phyloP scores from a whole-genome alignment of 2,888 invertebrate species.

The Lymantria dispar region DNA sequence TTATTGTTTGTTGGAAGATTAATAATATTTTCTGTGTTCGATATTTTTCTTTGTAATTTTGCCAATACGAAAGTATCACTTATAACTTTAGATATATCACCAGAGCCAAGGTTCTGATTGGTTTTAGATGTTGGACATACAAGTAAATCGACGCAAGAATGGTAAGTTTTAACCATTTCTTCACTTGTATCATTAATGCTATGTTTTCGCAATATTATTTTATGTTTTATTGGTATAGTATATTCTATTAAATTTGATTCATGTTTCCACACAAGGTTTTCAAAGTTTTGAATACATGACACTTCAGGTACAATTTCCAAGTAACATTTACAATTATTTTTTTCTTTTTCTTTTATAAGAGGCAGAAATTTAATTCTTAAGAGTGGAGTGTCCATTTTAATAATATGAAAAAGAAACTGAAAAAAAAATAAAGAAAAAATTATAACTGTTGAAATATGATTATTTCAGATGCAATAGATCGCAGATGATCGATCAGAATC shows the following conservation, averaged over 20 bases:
- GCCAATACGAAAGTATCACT: slow-evolving; percentile 54
- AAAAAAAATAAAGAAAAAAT: background rate
- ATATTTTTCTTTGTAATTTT: slow-evolving; percentile 21
- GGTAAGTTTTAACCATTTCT: slow-evolving; percentile 49
- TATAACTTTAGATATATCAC: slow-evolving; percentile 46
- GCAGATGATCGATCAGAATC: too few species aligned
- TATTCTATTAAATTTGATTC: slow-evolving; percentile 54
- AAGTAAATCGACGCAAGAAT: slow-evolving; percentile 65
- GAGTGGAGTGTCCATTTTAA: slow-evolving; percentile 53
- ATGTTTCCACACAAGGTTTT: slow-evolving; percentile 58
- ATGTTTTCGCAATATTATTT: slow-evolving; percentile 55
- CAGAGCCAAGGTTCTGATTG: slow-evolving; percentile 35
- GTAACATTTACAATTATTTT: slow-evolving; percentile 47
- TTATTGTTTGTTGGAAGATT: background rate
- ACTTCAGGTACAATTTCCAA: slow-evolving; percentile 68
- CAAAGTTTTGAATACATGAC: slow-evolving; percentile 52
- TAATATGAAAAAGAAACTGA: slow-evolving; percentile 13
- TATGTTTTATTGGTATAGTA: slow-evolving; percentile 63
- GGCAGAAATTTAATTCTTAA: slow-evolving; percentile 62
- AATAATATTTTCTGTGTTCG: background rate
- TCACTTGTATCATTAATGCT: slow-evolving; percentile 13
- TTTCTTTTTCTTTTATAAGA: slow-evolving; percentile 43
- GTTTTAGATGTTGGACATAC: slow-evolving; percentile 36
- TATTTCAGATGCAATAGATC: too few species aligned
- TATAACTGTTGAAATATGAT: background rate